Base-by-base conservation (phyloP, 1,140 invertebrate species). In the Drosophila hydei region DNA sequence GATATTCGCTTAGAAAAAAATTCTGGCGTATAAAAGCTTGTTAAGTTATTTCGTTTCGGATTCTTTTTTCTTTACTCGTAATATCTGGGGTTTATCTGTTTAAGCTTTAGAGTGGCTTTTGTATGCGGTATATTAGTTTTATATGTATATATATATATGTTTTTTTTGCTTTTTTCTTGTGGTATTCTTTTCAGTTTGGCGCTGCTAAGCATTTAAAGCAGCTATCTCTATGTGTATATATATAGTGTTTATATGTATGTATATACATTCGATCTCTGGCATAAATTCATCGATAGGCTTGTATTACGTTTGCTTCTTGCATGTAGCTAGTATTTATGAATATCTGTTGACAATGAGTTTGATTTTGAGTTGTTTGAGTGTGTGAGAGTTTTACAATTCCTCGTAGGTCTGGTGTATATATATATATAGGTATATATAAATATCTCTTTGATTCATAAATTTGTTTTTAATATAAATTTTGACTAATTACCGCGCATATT, bases 21-120 rank as follows among this genome's bases (percentile, higher is more conserved):
- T 48, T 87, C 77, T 87, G 81, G 81, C 83, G 77, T 85, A 85
- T 78, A 85, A 85, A 85, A 85, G 81, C 81, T 85, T 85, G 48
- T 61, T 69, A 69, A 73, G 62, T 72, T 74, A 63, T 45, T 63
- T 58, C 54, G 60, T 68, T 51, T 73, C 76, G 55, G 36, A 23
- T 74, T 74, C n/a, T n/a, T n/a, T n/a, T n/a, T n/a, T n/a, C n/a
- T n/a, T n/a, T n/a, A n/a, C n/a, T n/a, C n/a, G n/a, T n/a, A n/a
- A n/a, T 36, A 14, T n/a, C 40, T 61, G 18, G 14, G 47, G 3
- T 51, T 50, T 72, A 45, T 60, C 51, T 67, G 51, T 81, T 65
- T 69, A 47, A 59, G 38, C 45, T 63, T 65, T 67, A 33, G 72
- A 42, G 52, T 77, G 48, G 56, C 64, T 58, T 69, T 45, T 47